phyloP scores from a whole-genome alignment of 1,140 invertebrate genomes.

The Triops longicaudatus region DNA sequence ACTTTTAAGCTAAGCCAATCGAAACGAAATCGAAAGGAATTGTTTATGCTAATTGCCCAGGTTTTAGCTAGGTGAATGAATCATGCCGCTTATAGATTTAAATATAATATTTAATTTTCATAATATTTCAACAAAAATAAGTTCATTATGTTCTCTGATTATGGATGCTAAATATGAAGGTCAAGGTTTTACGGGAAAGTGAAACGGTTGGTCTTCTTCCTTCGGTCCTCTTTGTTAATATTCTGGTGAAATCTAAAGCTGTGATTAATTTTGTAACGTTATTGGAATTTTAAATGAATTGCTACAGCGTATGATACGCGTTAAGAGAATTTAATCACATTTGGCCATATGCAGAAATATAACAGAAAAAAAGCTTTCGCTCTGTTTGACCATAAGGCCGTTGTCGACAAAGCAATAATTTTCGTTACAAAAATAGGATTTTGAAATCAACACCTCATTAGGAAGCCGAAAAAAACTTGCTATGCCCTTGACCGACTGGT shows the following conservation, averaged over 20 bases:
- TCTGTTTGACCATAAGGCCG: neutral
- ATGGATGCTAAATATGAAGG: neutral
- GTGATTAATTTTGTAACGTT: too few relatives aligned
- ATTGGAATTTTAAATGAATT: too few relatives aligned
- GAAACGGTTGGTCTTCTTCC: neutral
- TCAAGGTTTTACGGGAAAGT: neutral
- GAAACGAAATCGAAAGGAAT: neutral
- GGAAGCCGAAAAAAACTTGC: neutral
- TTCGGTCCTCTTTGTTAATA: neutral
- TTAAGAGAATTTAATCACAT: too few relatives aligned
- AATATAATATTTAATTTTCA: too few relatives aligned
- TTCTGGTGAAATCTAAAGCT: too few relatives aligned
- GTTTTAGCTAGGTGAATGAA: neutral
- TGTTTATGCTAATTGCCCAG: neutral
- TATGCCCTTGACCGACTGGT: slow-evolving; percentile 4
- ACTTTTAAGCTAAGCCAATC: neutral
- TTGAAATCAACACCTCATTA: slow-evolving; percentile 3
- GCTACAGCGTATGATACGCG: too few relatives aligned
- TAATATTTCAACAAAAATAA: neutral
- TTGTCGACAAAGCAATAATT: neutral
- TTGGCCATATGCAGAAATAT: too few relatives aligned
- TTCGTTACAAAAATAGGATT: neutral
- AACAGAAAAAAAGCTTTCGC: neutral
- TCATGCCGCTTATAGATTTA: neutral
- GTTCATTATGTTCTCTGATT: neutral